Evolutionary conservation across 1,140 invertebrate species (phyloP), one percentile per base, ranked within the genome.

Genomic region (Drosophila kanapiae): DNA sequence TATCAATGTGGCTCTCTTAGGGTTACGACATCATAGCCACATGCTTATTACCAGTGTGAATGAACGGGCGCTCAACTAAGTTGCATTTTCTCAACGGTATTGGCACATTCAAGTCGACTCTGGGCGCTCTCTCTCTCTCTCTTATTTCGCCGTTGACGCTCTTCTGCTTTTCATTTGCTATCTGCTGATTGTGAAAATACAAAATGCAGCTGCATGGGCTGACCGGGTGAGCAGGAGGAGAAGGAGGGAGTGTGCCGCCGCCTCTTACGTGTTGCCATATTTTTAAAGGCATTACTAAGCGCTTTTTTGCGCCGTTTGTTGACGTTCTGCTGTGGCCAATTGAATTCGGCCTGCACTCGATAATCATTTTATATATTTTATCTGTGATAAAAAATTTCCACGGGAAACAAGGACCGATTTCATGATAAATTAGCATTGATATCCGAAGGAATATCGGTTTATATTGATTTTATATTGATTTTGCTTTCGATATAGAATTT

Each of bases 221-320:
- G 14, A 6, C 38, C 38, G 23, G 6, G 3, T 13, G 13, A 4
- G 29, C 8, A 10, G 45, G 45, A 6, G 40, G 16, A 16, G 16
- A 16, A 3, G 1, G 8, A 8, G 49, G 10, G 5, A n/a, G 18
- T 45, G 3, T 4, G 27, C 14, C 4, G 33, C 33, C 29, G 53
- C 42, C 80, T 78, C 88, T 91, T 91, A 91, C 88, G 88, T 91
- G 88, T 91, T 91, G 88, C 83, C 82, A 84, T 91, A 91, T 91
- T 91, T 91, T 82, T 91, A 91, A 91, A 91, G 62, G 82, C 83
- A 91, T 91, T 91, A 91, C 87, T 91, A 91, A 91, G 85, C 85
- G 85, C 14, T 90, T 90, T 90, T 87, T 77, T 67, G 59, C 72
- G 75, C 74, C 47, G 57, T 70, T 75, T 83, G 70, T 75, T 83